Conservation (phyloP, 2,888 invertebrate genomes). For the Pachymerium ferrugineum region DNA sequence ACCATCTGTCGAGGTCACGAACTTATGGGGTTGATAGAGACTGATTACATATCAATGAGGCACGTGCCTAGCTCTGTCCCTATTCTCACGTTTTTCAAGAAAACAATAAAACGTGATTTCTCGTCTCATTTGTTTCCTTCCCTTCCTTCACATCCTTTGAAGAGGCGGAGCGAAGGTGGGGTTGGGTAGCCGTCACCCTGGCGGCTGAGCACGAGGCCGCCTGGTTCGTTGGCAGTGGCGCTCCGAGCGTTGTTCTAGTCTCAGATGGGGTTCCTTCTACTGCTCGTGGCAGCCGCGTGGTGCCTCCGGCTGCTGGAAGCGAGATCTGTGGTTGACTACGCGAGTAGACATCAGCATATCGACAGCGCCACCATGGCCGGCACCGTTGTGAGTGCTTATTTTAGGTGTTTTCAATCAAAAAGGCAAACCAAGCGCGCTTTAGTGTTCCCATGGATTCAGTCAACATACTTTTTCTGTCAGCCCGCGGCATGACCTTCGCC, state of each 20-base stretch:
- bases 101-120: too few species aligned
- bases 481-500: conserved; percentile 6
- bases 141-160: not conserved
- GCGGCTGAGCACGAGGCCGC: not conserved
- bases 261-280: not conserved
- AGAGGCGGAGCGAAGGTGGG: not conserved
- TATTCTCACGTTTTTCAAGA: too few species aligned
- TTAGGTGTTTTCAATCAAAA: not conserved
- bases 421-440: not conserved
- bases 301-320: not conserved
- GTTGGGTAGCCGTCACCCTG: conserved; percentile 1
- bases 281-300: not conserved
- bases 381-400: not conserved
- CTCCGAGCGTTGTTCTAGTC: not conserved
- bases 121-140: not conserved
- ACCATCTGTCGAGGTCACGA: not conserved
- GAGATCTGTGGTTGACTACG: not conserved
- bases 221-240: conserved; percentile 6
- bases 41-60: not conserved
- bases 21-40: not conserved
- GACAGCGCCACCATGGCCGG: not conserved
- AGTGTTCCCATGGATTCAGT: too few species aligned
- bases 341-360: not conserved
- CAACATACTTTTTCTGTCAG: too few species aligned
- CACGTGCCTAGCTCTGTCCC: not conserved